Evolutionary conservation across 2,888 invertebrate species (phyloP).

Genomic region (Pristionchus maxplancki): DNA sequence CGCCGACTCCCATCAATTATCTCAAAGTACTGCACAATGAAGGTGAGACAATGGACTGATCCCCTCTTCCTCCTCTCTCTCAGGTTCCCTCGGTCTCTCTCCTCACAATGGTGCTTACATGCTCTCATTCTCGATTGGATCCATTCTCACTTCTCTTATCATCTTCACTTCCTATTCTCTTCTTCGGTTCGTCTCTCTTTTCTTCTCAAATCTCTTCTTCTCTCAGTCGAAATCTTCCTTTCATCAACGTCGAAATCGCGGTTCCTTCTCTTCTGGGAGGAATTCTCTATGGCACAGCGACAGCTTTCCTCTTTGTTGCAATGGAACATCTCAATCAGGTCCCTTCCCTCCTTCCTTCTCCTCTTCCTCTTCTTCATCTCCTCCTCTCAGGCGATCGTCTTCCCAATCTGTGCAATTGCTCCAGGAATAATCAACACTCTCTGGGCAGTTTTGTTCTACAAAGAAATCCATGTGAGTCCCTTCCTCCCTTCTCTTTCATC

Average conservation of each 20-base stretch:
- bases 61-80: background rate
- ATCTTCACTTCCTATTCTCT: constrained; percentile 55
- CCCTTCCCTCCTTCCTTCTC: background rate
- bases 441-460: constrained; percentile 65
- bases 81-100: background rate
- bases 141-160: constrained; percentile 7
- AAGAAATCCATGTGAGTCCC: constrained; percentile 59
- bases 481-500: background rate
- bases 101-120: constrained; percentile 45
- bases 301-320: constrained; percentile 62
- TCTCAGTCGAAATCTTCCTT: constrained; percentile 60
- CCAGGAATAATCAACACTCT: constrained; percentile 64
- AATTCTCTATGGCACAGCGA: constrained; percentile 61
- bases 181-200: constrained; percentile 1
- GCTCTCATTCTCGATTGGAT: constrained; percentile 40
- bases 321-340: constrained; percentile 69
- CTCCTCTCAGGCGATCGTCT: constrained; percentile 61
- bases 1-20: constrained; percentile 62
- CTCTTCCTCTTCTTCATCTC: background rate
- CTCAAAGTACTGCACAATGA: background rate
- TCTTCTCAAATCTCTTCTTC: background rate
- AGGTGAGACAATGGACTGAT: background rate
- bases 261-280: constrained; percentile 62
- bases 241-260: constrained; percentile 63
- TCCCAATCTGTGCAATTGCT: constrained; percentile 63